Base-by-base conservation (phyloP, 2,797 vertebrate species). In the Paedocypris micromegethes region DNA sequence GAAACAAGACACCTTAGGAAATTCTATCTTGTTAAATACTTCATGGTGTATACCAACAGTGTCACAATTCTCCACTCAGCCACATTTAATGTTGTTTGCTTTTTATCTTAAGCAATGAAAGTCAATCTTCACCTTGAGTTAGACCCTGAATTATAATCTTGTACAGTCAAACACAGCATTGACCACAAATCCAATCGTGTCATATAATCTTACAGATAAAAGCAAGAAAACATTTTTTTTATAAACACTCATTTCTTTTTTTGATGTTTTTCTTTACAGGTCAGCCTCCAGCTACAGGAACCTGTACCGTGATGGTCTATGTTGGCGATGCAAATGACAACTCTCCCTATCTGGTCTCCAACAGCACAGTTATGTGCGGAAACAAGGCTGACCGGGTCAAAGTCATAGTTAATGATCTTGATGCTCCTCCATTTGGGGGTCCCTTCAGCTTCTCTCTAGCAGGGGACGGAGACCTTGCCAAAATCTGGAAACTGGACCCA, bases 261-360 rank as follows among this genome's bases (percentile, higher is more conserved):
- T 9, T 3, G 7, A 6, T 46, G 3, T 8, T 52, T 59, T 42
- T 37, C 9, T 52, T 53, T 9, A 43, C 72, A 94, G 94, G 88
- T 51, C 1, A 82, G 2, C 93, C 90, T n/a, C 85, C 82, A 0
- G 81, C 72, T 63, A 92, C 90, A 0, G 86, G 85, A 0, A 89
- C 88, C 0, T 80, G 83, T 45, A 92, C 86, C 2, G 5, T 93
- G 43, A 8, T 60, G 6, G 47, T 95, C 58, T 75, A 90, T 74
- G 64, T 94, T 5, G 58, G 63, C 0, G 92, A 94, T 48, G 0
- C 86, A 58, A 92, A 88, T 9, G 92, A 93, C 80, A 84, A 89
- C 1, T 23, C 0, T 1, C 93, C 91, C 0, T 0, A 1, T 0
- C 80, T 94, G 71, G 48, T 8, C 2, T 70, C 57, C 39, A 77